Percentiles rank a stretch among this genome's conserved stretches.
Conservation (phyloP, 2,888 invertebrate genomes). For the Trichogramma evanescens region DNA sequence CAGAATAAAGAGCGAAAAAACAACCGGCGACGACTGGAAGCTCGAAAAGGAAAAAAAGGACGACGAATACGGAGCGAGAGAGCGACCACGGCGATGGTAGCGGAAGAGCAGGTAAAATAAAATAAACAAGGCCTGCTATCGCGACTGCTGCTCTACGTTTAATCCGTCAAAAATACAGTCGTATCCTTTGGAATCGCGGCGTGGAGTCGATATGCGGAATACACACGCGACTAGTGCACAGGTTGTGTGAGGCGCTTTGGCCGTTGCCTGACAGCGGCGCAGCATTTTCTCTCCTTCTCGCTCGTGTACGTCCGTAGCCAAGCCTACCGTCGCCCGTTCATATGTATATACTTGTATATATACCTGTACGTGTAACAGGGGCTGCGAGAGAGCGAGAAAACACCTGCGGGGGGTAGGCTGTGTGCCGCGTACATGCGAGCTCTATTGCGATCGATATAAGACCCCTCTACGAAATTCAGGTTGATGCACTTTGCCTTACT, state of each 20-base stretch:
- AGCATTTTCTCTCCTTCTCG: no score
- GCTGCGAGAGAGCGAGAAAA: background rate
- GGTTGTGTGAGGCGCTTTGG: no score
- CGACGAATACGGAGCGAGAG: background rate
- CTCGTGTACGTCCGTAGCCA: no score
- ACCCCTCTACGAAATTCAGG: conserved; percentile 15
- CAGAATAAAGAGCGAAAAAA: background rate
- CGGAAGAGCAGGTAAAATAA: background rate
- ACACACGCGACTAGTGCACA: no score
- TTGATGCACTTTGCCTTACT: conserved; percentile 21
- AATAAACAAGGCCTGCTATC: no score
- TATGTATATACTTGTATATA: no score
- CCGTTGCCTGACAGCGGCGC: no score
- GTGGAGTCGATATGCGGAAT: no score
- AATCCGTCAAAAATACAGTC: no score
- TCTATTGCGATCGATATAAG: conserved; percentile 9
- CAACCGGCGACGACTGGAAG: conserved; percentile 11
- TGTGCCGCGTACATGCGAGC: background rate
- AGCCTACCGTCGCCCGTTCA: no score
- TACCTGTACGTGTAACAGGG: background rate
- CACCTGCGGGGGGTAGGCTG: conserved; percentile 1
- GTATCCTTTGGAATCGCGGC: no score
- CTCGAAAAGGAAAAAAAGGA: background rate
- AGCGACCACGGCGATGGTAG: background rate
- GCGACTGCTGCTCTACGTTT: no score